phyloP scores from a whole-genome alignment of 2,888 invertebrate genomes.

The Agrotis ipsilon region DNA sequence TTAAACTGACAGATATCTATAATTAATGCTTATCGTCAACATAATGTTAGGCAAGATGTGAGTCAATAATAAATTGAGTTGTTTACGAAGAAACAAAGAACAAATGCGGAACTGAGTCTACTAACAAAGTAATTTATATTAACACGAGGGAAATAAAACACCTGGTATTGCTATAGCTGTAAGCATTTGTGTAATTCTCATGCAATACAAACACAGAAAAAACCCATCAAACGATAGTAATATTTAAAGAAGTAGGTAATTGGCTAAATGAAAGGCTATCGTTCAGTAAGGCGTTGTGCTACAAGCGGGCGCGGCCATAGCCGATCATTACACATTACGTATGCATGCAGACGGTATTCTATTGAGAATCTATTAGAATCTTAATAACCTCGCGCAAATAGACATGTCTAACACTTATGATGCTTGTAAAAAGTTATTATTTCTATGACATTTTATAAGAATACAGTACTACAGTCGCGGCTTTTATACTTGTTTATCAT shows the following conservation, averaged over 20 bases:
- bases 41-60: constrained; percentile 20
- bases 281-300: constrained; percentile 38
- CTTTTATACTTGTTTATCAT: constrained; percentile 21
- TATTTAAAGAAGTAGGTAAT: constrained; percentile 42
- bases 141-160: constrained; percentile 42
- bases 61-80: constrained; percentile 11
- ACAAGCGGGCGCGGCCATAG: constrained; percentile 14
- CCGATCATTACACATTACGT: constrained; percentile 52
- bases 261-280: constrained; percentile 53
- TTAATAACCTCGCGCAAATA: constrained; percentile 52
- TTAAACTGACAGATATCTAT: constrained; percentile 28
- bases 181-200: constrained; percentile 21
- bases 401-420: constrained; percentile 51
- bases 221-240: constrained; percentile 37
- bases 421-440: constrained; percentile 49
- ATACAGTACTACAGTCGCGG: not conserved
- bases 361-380: constrained; percentile 58
- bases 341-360: constrained; percentile 47
- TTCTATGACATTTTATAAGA: constrained; percentile 20
- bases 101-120: constrained; percentile 24
- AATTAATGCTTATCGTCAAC: constrained; percentile 30
- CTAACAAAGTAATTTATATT: constrained; percentile 46
- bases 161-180: constrained; percentile 20
- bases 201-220: constrained; percentile 25
- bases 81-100: constrained; percentile 26